A percentile compares a stretch with the other conserved stretches of the same genome.
Conservation (phyloP, 2,797 vertebrate genomes). For the Melopsittacus undulatus region DNA sequence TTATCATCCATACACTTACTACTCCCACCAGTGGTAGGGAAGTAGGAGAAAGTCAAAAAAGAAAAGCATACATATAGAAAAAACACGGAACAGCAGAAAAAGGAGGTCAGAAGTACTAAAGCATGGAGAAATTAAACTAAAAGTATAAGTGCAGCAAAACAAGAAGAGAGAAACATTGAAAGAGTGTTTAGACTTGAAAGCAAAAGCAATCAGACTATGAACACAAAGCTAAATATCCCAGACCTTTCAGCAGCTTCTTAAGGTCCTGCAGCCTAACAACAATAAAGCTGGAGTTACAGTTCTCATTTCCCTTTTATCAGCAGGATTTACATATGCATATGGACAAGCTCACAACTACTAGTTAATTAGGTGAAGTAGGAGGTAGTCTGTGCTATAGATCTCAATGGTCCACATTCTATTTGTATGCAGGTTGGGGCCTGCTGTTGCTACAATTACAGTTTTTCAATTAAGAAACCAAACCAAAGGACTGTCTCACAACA, state of each 20-base stretch:
- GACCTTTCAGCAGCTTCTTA: neutral
- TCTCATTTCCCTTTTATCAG: neutral
- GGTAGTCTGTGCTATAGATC: neutral
- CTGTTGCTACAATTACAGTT: constrained; percentile 15
- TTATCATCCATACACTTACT: neutral
- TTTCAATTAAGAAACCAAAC: constrained; percentile 45
- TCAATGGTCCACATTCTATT: neutral
- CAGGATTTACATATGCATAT: neutral
- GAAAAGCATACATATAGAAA: neutral
- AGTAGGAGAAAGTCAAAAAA: neutral
- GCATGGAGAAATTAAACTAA: neutral
- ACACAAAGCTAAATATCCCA: neutral
- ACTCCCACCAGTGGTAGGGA: neutral
- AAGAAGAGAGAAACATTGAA: neutral
- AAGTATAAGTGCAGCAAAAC: neutral
- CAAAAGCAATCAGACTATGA: neutral
- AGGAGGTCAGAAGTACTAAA: neutral
- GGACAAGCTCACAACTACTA: neutral
- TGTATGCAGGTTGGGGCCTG: neutral
- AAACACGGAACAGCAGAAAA: neutral
- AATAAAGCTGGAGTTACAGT: neutral
- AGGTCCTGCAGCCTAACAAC: neutral
- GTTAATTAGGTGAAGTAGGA: constrained; percentile 2
- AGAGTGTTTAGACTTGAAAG: neutral
- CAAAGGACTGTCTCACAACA: neutral